A percentile compares a stretch with the other conserved stretches of the same genome.
These are phyloP conservation scores for Spinus olivaceus DNA, from an alignment of 2,797 vertebrate species.

Conservation along the genomic window DNA sequence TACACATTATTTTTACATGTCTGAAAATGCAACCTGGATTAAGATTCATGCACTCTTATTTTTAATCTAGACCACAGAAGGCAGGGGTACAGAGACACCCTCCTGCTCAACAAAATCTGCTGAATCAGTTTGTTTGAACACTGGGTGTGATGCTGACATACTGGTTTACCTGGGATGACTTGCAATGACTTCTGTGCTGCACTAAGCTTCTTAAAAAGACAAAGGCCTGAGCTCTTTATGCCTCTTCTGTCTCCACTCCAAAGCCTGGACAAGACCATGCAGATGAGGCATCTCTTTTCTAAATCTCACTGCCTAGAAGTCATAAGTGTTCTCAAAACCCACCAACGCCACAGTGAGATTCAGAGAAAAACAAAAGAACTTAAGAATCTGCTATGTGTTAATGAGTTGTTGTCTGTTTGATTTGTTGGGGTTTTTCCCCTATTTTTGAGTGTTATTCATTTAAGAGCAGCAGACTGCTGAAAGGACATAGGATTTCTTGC, in stretches of 20 bases:
- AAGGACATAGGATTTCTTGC: background rate
- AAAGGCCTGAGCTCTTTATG: background rate
- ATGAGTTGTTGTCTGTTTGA: background rate
- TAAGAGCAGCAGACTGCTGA: background rate
- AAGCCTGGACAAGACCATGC: background rate
- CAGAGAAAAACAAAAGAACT: background rate
- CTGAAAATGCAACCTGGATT: background rate
- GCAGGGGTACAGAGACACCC: background rate
- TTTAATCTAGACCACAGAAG: background rate
- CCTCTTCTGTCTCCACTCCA: background rate
- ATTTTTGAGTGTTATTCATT: background rate
- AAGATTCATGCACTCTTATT: background rate
- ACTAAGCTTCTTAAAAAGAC: background rate
- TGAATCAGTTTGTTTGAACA: background rate
- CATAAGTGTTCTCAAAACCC: background rate
- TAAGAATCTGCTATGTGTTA: fast-evolving
- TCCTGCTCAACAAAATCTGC: background rate
- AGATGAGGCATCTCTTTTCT: background rate
- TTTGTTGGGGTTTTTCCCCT: fast-evolving
- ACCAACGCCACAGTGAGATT: background rate
- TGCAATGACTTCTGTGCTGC: background rate
- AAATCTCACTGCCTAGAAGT: background rate
- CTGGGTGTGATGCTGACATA: background rate
- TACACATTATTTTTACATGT: background rate
- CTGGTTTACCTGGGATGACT: background rate